These are phyloP conservation scores for Eulithis testata DNA, from an alignment of 2,888 invertebrate genomes.

Conservation along the genomic window DNA sequence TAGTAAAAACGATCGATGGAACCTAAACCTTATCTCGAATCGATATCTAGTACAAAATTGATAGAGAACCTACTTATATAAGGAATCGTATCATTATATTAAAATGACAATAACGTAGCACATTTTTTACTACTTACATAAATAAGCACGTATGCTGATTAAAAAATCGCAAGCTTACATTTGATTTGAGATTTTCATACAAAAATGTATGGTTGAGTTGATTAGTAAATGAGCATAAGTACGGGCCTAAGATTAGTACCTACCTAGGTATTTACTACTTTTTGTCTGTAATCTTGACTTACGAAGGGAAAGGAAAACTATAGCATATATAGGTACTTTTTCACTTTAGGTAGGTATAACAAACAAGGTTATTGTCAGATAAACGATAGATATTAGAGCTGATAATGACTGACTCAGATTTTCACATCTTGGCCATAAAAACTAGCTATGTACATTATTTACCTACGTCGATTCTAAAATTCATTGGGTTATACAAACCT, in stretches of 20 bases:
- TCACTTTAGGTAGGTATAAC: neutral
- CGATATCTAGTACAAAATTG: constrained; percentile 15
- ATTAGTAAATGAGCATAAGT: too few relatives aligned
- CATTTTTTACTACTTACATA: too few relatives aligned
- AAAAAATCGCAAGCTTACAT: too few relatives aligned
- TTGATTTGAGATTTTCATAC: too few relatives aligned
- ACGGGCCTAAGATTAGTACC: too few relatives aligned
- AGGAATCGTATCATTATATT: too few relatives aligned
- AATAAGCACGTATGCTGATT: too few relatives aligned
- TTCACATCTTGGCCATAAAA: neutral
- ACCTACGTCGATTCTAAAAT: too few relatives aligned
- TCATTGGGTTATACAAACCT: too few relatives aligned
- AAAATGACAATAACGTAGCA: too few relatives aligned
- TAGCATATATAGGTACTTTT: neutral
- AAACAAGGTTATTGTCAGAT: constrained; percentile 29
- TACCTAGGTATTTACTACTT: too few relatives aligned
- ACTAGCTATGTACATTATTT: neutral
- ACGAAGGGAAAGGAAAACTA: constrained; percentile 8
- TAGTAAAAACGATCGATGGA: neutral
- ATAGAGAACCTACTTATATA: neutral
- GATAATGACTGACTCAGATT: neutral
- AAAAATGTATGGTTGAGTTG: too few relatives aligned
- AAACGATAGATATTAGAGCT: neutral
- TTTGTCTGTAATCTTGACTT: neutral
- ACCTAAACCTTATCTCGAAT: constrained; percentile 20